Percentiles rank a stretch among this genome's conserved stretches.
These are phyloP conservation scores for Aselliscus stoliczkanus DNA, from an alignment of 2,797 vertebrate genomes.

Conservation along the genomic window DNA sequence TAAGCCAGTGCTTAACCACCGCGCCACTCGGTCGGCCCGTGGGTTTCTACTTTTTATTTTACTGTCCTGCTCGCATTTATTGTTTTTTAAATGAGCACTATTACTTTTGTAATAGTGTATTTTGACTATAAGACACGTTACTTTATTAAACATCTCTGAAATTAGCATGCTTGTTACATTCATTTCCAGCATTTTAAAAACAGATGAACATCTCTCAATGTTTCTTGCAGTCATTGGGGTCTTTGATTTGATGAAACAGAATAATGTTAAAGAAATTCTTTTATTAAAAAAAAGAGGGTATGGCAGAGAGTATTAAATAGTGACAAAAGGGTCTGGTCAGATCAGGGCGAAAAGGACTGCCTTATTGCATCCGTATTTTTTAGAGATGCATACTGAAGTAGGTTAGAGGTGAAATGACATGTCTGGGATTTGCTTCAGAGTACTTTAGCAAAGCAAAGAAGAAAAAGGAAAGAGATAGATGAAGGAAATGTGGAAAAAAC, in stretches of 20 bases:
- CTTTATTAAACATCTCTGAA: not conserved
- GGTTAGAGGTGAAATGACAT: not conserved
- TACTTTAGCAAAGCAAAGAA: not conserved
- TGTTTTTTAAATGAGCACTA: not conserved
- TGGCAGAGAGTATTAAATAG: not conserved
- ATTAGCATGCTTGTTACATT: not conserved
- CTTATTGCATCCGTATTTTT: not conserved
- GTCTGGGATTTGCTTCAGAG: not conserved
- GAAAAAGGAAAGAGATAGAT: not conserved
- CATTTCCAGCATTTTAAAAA: not conserved
- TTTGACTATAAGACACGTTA: not conserved
- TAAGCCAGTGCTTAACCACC: too few species aligned
- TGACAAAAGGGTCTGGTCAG: not conserved
- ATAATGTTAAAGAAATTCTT: not conserved
- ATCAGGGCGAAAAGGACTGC: not conserved
- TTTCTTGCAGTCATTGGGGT: not conserved
- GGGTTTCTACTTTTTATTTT: not conserved
- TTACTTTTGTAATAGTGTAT: not conserved
- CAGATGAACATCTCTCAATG: not conserved
- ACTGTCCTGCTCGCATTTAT: not conserved
- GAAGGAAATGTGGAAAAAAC: not conserved
- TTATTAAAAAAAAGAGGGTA: not conserved
- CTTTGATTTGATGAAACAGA: not conserved
- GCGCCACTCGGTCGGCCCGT: too few species aligned
- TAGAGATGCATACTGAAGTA: not conserved